Evolutionary conservation across 2,113 vertebrate species (phyloP).

Genomic region (Solea solea): DNA sequence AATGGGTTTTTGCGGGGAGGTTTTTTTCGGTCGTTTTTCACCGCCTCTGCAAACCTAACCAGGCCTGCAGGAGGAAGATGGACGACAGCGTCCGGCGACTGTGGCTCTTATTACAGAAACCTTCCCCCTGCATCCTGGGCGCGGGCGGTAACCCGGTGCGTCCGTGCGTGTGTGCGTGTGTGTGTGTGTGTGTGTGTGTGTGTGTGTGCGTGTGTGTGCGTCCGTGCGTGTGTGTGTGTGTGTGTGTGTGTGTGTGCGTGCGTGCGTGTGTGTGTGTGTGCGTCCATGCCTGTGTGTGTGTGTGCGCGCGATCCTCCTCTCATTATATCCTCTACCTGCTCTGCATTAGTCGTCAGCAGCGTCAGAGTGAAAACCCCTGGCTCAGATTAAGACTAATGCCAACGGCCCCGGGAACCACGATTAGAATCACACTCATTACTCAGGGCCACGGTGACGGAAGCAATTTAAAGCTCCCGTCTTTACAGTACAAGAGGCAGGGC

Average conservation of each 20-base stretch:
- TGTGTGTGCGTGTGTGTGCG: background rate
- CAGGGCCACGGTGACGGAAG: constrained; percentile 84
- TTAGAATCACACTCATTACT: constrained; percentile 89
- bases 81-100: constrained; percentile 65
- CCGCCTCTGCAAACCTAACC: constrained; percentile 76
- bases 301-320: constrained; percentile 55
- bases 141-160: constrained; percentile 47
- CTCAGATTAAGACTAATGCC: constrained; percentile 87
- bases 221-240: constrained; percentile 30
- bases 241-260: constrained; percentile 15
- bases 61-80: constrained; percentile 69
- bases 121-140: constrained; percentile 78
- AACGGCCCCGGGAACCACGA: constrained; percentile 85
- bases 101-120: constrained; percentile 75
- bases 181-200: constrained; percentile 17
- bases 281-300: constrained; percentile 12
- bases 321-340: constrained; percentile 81
- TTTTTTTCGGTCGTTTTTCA: constrained; percentile 62
- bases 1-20: constrained; percentile 19
- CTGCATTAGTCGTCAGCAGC: constrained; percentile 84
- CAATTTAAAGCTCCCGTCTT: constrained; percentile 85
- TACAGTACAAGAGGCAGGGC: constrained; percentile 86
- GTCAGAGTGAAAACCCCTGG: constrained; percentile 65
- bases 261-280: no score
- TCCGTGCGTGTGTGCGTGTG: constrained; percentile 30